phyloP scores from a whole-genome alignment of 1,140 invertebrate genomes.

The Lethocerus indicus region DNA sequence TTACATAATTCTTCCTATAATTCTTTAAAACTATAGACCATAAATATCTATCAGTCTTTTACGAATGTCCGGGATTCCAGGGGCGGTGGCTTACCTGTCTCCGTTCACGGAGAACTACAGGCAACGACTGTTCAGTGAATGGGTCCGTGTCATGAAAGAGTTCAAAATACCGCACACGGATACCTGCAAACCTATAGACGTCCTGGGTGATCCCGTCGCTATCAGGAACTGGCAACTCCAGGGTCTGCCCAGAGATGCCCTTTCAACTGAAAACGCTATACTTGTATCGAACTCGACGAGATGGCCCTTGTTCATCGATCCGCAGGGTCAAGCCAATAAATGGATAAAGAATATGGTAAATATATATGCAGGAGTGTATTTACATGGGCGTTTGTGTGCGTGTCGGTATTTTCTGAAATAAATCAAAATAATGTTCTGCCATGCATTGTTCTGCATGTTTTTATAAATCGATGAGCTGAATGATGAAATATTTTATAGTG shows the following conservation, averaged over 20 bases:
- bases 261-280: constrained; percentile 52
- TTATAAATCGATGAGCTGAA: no score
- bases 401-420: no score
- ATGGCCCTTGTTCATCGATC: constrained; percentile 56
- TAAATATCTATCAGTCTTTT: no score
- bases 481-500: no score
- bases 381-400: no score
- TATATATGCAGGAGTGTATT: no score
- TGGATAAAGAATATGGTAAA: constrained; percentile 52
- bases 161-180: constrained; percentile 60
- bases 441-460: no score
- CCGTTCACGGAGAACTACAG: constrained; percentile 35
- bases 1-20: no score
- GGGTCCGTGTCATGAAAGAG: constrained; percentile 45
- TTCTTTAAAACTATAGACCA: no score
- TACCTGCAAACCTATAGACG: constrained; percentile 41
- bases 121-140: constrained; percentile 35
- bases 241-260: constrained; percentile 43
- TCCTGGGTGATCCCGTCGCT: constrained; percentile 40
- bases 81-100: constrained; percentile 49
- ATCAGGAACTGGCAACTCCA: constrained; percentile 45
- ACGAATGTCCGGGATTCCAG: no score
- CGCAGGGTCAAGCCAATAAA: constrained; percentile 49
- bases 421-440: no score
- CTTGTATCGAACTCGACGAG: constrained; percentile 37